Evolutionary conservation across 1,140 invertebrate species (phyloP).

Genomic region (Zaprionus taronus): DNA sequence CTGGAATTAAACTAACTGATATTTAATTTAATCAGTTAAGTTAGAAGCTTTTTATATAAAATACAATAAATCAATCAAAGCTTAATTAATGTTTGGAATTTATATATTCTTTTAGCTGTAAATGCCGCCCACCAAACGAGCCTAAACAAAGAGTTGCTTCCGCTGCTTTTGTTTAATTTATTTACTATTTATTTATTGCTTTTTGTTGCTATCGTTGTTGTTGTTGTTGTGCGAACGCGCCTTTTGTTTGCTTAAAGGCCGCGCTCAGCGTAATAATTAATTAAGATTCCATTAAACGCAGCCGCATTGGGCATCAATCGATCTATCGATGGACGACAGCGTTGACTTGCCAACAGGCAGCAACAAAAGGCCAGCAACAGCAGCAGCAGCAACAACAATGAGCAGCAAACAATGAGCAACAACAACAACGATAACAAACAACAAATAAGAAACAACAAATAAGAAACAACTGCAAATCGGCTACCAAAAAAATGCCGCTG

Average conservation of each 20-base stretch:
- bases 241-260: slow-evolving; percentile 54
- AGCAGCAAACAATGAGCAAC: slow-evolving; percentile 31
- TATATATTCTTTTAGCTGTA: not conserved
- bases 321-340: slow-evolving; percentile 58
- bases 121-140: not conserved
- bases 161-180: slow-evolving; percentile 20
- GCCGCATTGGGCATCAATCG: slow-evolving; percentile 44
- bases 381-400: slow-evolving; percentile 43
- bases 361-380: slow-evolving; percentile 39
- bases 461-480: slow-evolving; percentile 52
- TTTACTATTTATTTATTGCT: slow-evolving; percentile 1
- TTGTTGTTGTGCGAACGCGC: slow-evolving; percentile 22
- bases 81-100: not conserved
- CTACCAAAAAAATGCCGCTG: slow-evolving; percentile 54
- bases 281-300: slow-evolving; percentile 76
- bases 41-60: no score
- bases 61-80: no score
- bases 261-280: slow-evolving; percentile 66
- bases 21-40: no score
- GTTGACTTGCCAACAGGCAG: slow-evolving; percentile 69
- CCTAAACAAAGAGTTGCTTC: slow-evolving; percentile 17
- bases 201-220: not conserved
- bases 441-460: slow-evolving; percentile 33
- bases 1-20: no score
- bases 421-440: slow-evolving; percentile 29